Evolutionary conservation across 2,113 vertebrate genomes (phyloP).

Genomic region (Epinephelus lanceolatus): DNA sequence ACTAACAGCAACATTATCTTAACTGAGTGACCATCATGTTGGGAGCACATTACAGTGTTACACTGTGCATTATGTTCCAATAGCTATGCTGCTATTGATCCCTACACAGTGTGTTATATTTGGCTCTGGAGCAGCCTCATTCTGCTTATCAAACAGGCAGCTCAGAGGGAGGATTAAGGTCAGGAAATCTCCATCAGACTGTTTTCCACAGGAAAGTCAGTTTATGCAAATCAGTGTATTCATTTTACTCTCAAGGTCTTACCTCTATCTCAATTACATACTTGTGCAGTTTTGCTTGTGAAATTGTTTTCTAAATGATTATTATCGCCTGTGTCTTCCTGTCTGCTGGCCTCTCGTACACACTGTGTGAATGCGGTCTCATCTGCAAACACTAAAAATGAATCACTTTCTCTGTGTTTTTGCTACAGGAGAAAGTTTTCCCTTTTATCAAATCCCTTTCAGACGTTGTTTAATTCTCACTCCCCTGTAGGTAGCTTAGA

Average conservation of each 20-base stretch:
- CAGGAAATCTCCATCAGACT: conserved; percentile 32
- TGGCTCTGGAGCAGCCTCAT: conserved; percentile 30
- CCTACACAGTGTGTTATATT: conserved; percentile 38
- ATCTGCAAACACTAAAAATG: background rate
- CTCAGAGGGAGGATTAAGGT: conserved; percentile 31
- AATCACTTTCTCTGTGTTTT: background rate
- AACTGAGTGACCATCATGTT: background rate
- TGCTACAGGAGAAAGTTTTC: conserved; percentile 16
- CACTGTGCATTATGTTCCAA: background rate
- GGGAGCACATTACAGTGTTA: background rate
- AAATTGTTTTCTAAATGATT: background rate
- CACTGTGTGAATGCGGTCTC: background rate
- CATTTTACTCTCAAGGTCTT: background rate
- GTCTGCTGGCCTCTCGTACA: background rate
- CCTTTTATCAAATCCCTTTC: conserved; percentile 38
- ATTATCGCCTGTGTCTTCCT: background rate
- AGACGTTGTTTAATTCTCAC: conserved; percentile 26
- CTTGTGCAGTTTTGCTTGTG: background rate
- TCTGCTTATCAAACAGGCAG: conserved; percentile 40
- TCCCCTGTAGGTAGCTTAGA: conserved; percentile 27
- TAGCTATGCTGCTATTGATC: conserved; percentile 24
- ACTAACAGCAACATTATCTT: background rate
- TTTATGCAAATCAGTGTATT: conserved; percentile 38
- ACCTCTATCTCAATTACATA: background rate
- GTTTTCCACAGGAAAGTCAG: conserved; percentile 20